Evolutionary conservation across 1,140 invertebrate genomes (phyloP).

Genomic region (Apis mellifera): Amel_HAv3.1 CM009933.2:5067501-5068000

Average conservation of each 20-base stretch:
- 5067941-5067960: neutral
- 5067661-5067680: neutral
- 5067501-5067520: no score
- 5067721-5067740: conserved; percentile 46
- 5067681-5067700: conserved; percentile 38
- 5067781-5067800: conserved; percentile 35
- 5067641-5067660: conserved; percentile 5
- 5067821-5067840: neutral
- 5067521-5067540: no score
- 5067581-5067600: neutral
- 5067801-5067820: conserved; percentile 25
- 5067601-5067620: neutral
- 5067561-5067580: neutral
- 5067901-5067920: conserved; percentile 30
- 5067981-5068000: neutral
- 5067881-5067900: neutral
- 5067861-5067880: neutral
- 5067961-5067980: neutral
- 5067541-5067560: no score
- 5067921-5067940: neutral
- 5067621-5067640: neutral
- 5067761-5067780: conserved; percentile 18
- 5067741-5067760: conserved; percentile 30
- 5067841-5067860: no score
- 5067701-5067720: conserved; percentile 52